A percentile compares a stretch with the other conserved stretches of the same genome.
Evolutionary conservation across 2,113 vertebrate species (phyloP).

Genomic region (Urocolius indicus): DNA sequence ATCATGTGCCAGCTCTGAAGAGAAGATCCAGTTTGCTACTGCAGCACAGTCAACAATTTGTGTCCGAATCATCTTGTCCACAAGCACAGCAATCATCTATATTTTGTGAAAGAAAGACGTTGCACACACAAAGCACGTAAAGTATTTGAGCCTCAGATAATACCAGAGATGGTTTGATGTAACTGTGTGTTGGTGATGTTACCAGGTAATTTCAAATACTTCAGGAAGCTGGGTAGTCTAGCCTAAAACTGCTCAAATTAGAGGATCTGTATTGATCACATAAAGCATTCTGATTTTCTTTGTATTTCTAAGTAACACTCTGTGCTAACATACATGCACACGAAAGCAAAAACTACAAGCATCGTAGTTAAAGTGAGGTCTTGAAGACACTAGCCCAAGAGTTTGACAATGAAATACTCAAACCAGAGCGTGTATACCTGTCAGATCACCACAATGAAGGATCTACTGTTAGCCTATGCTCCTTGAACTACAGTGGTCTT

Average conservation of each 20-base stretch:
- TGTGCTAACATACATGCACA: neutral
- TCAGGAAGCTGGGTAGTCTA: neutral
- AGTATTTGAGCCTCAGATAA: neutral
- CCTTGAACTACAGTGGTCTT: neutral
- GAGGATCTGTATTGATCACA: neutral
- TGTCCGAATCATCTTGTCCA: slow-evolving; percentile 97
- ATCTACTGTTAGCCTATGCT: neutral
- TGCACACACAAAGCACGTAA: neutral
- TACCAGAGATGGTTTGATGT: neutral
- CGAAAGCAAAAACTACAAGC: neutral
- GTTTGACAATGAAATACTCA: neutral
- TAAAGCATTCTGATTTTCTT: neutral
- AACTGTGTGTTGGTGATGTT: neutral
- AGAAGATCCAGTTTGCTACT: slow-evolving; percentile 99
- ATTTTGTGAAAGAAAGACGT: slow-evolving; percentile 9
- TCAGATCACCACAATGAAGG: neutral
- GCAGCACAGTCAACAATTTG: slow-evolving; percentile 98
- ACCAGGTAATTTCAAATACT: neutral
- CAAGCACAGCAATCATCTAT: slow-evolving; percentile 94
- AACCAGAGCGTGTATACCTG: neutral
- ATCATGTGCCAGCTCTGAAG: slow-evolving; percentile 93
- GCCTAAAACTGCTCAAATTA: neutral
- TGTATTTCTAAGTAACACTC: neutral
- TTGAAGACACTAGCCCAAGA: neutral
- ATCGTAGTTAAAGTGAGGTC: neutral